These are phyloP conservation scores for Encarsia formosa DNA, from an alignment of 2,888 invertebrate species.

Conservation along the genomic window DNA sequence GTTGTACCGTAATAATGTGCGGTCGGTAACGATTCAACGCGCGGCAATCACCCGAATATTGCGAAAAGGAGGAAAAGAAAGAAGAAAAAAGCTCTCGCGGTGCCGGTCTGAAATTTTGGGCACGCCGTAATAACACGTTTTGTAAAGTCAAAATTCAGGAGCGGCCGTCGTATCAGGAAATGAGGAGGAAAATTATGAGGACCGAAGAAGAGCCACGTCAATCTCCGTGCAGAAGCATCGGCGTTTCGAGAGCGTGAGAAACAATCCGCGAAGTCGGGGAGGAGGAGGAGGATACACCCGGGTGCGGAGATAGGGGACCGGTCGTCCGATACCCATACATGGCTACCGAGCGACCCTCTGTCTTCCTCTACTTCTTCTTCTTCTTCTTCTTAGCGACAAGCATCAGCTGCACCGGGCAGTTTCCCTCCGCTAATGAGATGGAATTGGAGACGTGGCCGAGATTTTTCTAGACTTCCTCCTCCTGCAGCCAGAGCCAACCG, in stretches of 20 bases:
- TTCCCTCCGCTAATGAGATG: slow-evolving; percentile 52
- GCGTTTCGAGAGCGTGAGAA: background rate
- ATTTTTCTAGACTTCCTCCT: slow-evolving; percentile 46
- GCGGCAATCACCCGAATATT: too few relatives aligned
- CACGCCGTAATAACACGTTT: slow-evolving; percentile 3
- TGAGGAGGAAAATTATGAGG: background rate
- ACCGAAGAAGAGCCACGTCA: background rate
- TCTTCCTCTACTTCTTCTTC: slow-evolving; percentile 30
- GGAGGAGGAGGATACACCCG: slow-evolving; percentile 6
- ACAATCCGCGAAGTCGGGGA: background rate
- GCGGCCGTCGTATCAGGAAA: background rate
- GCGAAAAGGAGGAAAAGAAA: too few relatives aligned
- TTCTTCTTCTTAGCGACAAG: slow-evolving; percentile 44
- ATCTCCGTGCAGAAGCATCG: background rate
- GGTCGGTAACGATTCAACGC: too few relatives aligned
- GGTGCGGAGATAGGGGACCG: slow-evolving; percentile 46
- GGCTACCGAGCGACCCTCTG: slow-evolving; percentile 43
- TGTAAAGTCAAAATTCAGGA: slow-evolving; percentile 5
- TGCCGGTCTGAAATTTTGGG: slow-evolving; percentile 6
- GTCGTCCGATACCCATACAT: slow-evolving; percentile 46
- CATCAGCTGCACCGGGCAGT: slow-evolving; percentile 43
- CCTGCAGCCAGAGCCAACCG: slow-evolving; percentile 31
- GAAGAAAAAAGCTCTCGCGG: too few relatives aligned
- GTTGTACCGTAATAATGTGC: too few relatives aligned
- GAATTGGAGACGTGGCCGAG: slow-evolving; percentile 51